Percentiles rank a stretch among this genome's conserved stretches.
These are phyloP conservation scores for Ageneiosus marmoratus DNA, from an alignment of 2,113 vertebrate genomes.

Conservation along the genomic window DNA sequence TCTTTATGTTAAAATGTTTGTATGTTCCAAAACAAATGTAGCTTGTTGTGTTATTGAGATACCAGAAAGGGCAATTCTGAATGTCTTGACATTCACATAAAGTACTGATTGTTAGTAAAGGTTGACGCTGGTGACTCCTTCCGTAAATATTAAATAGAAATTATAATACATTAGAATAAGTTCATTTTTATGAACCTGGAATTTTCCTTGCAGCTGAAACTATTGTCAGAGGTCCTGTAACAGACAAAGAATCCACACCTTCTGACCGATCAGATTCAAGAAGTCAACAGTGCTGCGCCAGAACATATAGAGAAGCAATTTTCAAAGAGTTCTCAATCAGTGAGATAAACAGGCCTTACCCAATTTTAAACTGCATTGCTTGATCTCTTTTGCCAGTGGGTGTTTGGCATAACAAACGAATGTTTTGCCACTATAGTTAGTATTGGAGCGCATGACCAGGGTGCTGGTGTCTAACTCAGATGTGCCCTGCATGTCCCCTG, in stretches of 20 bases:
- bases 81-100: not conserved
- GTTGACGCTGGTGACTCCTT: not conserved
- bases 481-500: conserved; percentile 59
- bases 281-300: not conserved
- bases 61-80: not conserved
- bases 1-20: not conserved
- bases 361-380: conserved; percentile 76
- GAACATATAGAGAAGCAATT: no score
- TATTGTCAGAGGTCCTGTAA: not conserved
- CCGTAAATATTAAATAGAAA: not conserved
- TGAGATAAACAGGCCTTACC: conserved; percentile 64
- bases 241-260: not conserved
- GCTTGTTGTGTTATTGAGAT: not conserved
- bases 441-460: conserved; percentile 70
- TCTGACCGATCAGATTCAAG: not conserved
- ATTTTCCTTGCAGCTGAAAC: not conserved
- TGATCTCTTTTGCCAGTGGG: conserved; percentile 65
- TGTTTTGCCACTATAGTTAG: conserved; percentile 66
- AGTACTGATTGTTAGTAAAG: not conserved
- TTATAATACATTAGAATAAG: not conserved
- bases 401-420: conserved; percentile 78
- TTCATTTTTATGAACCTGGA: not conserved
- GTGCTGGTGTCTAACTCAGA: conserved; percentile 65
- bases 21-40: not conserved
- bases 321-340: not conserved